These are phyloP conservation scores for Eupeodes luniger DNA, from an alignment of 2,888 invertebrate genomes.

Conservation along the genomic window DNA sequence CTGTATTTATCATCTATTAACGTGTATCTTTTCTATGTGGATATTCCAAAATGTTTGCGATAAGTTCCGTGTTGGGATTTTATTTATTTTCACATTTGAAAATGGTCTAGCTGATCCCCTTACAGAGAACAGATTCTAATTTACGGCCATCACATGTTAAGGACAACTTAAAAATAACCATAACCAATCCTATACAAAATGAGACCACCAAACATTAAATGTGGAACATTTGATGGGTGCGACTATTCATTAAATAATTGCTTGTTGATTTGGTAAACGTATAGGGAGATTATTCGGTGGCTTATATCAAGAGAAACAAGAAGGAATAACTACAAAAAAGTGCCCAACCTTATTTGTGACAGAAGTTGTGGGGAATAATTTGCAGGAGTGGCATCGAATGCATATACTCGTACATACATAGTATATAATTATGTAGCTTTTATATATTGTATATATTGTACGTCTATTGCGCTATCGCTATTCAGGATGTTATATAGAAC, in stretches of 20 bases:
- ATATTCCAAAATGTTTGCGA: neutral
- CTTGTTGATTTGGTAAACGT: slow-evolving; percentile 18
- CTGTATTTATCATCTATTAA: too few relatives aligned
- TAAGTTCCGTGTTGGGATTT: neutral
- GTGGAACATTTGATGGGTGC: slow-evolving; percentile 63
- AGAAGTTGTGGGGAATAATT: slow-evolving; percentile 30
- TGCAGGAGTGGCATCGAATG: slow-evolving; percentile 38
- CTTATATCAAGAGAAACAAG: slow-evolving; percentile 24
- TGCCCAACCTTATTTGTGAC: slow-evolving; percentile 33
- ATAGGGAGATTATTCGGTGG: slow-evolving; percentile 6
- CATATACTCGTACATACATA: too few relatives aligned
- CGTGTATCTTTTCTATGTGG: too few relatives aligned
- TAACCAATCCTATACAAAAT: slow-evolving; percentile 57
- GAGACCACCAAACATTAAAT: slow-evolving; percentile 47
- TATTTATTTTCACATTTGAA: neutral
- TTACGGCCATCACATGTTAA: slow-evolving; percentile 41
- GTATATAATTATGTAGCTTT: too few relatives aligned
- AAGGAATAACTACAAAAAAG: neutral
- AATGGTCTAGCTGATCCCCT: neutral
- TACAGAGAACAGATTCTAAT: slow-evolving; percentile 5
- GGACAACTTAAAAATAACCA: slow-evolving; percentile 37
- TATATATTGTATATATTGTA: too few relatives aligned
- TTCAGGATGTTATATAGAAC: too few relatives aligned
- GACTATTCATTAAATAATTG: slow-evolving; percentile 67
- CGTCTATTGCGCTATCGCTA: too few relatives aligned